Conservation (phyloP, 2,888 invertebrate species). For the Drosophila kanekoi region DNA sequence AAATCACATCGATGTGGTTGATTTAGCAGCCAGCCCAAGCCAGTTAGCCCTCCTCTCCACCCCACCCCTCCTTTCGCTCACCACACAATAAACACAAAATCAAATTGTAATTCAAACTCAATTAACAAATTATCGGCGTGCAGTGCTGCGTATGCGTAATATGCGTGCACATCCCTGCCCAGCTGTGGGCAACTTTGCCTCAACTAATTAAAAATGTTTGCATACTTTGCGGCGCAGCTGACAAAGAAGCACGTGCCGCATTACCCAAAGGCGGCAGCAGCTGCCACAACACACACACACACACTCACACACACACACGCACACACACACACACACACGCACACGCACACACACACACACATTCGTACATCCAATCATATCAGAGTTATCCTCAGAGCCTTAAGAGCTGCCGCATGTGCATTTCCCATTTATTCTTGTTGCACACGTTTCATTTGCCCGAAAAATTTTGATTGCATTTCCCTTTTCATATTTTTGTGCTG, state of each 20-base stretch:
- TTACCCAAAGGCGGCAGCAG: constrained; percentile 21
- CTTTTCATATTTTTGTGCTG: constrained; percentile 18
- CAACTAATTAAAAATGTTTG: constrained; percentile 34
- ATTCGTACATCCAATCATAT: constrained; percentile 4
- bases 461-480: constrained; percentile 58
- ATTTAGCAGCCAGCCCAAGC: constrained; percentile 1
- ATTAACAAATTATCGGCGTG: constrained; percentile 60
- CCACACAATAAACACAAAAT: constrained; percentile 40
- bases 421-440: constrained; percentile 11
- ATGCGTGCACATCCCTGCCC: background rate
- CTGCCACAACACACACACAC: constrained; percentile 14
- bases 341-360: background rate
- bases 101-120: constrained; percentile 58
- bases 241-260: constrained; percentile 33
- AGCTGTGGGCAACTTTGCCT: background rate
- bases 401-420: constrained; percentile 14
- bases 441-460: constrained; percentile 15
- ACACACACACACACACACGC: background rate
- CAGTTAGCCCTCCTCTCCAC: background rate
- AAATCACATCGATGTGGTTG: constrained; percentile 55
- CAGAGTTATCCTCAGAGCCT: constrained; percentile 22
- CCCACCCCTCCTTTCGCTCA: background rate
- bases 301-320: background rate
- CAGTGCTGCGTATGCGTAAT: constrained; percentile 46
- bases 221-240: constrained; percentile 23